Evolutionary conservation across 2,113 vertebrate species (phyloP), one percentile per base, ranked within the genome.

Genomic region (Callithrix jacchus): DNA sequence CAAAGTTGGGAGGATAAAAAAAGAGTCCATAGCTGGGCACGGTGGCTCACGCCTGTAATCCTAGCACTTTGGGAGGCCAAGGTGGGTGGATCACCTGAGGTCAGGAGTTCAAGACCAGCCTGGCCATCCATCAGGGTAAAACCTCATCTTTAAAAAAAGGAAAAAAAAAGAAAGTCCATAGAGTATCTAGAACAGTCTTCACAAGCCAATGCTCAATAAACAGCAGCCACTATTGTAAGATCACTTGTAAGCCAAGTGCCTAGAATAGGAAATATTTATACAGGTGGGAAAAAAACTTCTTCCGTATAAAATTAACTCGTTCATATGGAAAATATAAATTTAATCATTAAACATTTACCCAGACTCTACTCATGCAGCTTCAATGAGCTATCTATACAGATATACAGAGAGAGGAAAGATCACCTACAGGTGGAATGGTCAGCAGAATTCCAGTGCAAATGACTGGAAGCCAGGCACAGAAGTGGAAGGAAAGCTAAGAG

Each of bases 251-350:
- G 40, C 35, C 13, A 9, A 91, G 8, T 70, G 54, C 52, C 49
- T 42, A 71, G 40, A 90, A 87, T 2, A 64, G 45, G 45, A 81
- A 91, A 45, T 52, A 47, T 37, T 30, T 45, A 40, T n/a, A 52
- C 2, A 45, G n/a, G 5, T 20, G 20, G 14, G 70, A 32, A 45
- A 35, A 71, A 37, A 16, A 64, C 49, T 52, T 47, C n/a, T 9
- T 70, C 47, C 77, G n/a, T 37, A 77, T 54, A 94, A 95, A 91
- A 82, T 64, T 73, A 90, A 74, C 70, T 32, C 74, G 32, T 87
- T 87, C 47, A 68, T 35, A 83, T 30, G 83, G 83, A 95, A 95
- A 66, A 32, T 16, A 84, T 4, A 45, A 40, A 82, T 35, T 42
- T 76, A 66, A 30, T 61, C 61, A 71, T 40, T 77, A 58, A 88